These are phyloP conservation scores for Gorsachius magnificus DNA, from an alignment of 2,797 vertebrate genomes.

Conservation along the genomic window DNA sequence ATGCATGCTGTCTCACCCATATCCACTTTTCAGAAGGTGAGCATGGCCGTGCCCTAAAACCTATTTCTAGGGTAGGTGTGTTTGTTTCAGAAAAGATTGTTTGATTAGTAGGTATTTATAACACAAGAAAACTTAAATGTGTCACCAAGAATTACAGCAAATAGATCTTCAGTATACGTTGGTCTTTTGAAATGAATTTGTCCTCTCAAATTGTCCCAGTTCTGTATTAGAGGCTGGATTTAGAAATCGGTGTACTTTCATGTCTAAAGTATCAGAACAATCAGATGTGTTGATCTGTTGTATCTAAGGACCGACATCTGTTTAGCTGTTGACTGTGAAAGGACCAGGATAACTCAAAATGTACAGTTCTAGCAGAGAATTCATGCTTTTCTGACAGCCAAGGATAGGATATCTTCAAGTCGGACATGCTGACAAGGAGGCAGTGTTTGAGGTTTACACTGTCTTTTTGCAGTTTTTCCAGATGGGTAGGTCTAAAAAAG, in stretches of 20 bases:
- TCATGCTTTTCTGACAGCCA: not conserved
- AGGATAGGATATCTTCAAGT: not conserved
- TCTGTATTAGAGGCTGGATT: not conserved
- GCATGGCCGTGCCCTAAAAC: not conserved
- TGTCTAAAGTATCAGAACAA: not conserved
- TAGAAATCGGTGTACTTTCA: not conserved
- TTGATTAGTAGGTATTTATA: not conserved
- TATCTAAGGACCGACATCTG: not conserved
- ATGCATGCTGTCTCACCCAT: slow-evolving; percentile 93
- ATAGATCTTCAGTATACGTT: not conserved
- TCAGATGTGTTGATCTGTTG: not conserved
- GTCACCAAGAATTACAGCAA: not conserved
- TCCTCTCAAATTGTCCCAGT: not conserved
- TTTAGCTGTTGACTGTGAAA: not conserved
- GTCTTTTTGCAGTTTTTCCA: not conserved
- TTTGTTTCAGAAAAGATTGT: not conserved
- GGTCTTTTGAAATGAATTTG: not conserved
- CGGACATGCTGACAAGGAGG: not conserved
- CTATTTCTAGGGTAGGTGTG: not conserved
- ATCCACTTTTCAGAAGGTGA: slow-evolving; percentile 91
- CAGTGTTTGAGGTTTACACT: not conserved
- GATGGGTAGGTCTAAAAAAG: not conserved
- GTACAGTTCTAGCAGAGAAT: not conserved
- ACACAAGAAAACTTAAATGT: not conserved
- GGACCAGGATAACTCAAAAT: not conserved